These are phyloP conservation scores for Conomelus anceps DNA, from an alignment of 2,888 invertebrate genomes.

Conservation along the genomic window DNA sequence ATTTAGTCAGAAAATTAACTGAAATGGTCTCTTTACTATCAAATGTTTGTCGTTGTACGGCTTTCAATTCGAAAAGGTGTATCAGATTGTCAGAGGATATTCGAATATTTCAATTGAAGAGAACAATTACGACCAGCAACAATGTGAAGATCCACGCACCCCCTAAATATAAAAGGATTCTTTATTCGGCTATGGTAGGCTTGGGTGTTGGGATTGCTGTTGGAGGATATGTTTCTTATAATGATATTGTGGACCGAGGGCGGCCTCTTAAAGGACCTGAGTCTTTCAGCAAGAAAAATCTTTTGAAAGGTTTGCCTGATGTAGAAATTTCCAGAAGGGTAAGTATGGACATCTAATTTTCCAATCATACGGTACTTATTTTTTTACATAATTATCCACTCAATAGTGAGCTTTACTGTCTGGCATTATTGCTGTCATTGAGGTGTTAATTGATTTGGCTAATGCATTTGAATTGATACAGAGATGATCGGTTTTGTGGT, in stretches of 20 bases:
- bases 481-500: too few relatives aligned
- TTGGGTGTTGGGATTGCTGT: constrained; percentile 45
- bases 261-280: constrained; percentile 1
- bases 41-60: background rate
- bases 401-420: background rate
- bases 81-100: background rate
- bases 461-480: too few relatives aligned
- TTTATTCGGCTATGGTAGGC: constrained; percentile 34
- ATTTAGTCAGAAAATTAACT: background rate
- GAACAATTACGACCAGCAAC: background rate
- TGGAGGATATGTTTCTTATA: constrained; percentile 42
- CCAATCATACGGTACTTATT: background rate
- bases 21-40: background rate
- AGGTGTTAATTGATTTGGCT: too few relatives aligned
- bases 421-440: too few relatives aligned
- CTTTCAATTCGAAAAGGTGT: background rate
- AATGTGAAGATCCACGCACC: background rate
- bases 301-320: constrained; percentile 28
- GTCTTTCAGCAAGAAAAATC: background rate
- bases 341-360: constrained; percentile 29
- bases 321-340: constrained; percentile 47
- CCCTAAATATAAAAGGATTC: background rate
- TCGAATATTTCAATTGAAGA: background rate
- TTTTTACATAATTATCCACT: background rate
- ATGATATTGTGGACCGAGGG: constrained; percentile 4